phyloP scores from a whole-genome alignment of 2,113 vertebrate genomes.

The Gambusia holbrooki region DNA sequence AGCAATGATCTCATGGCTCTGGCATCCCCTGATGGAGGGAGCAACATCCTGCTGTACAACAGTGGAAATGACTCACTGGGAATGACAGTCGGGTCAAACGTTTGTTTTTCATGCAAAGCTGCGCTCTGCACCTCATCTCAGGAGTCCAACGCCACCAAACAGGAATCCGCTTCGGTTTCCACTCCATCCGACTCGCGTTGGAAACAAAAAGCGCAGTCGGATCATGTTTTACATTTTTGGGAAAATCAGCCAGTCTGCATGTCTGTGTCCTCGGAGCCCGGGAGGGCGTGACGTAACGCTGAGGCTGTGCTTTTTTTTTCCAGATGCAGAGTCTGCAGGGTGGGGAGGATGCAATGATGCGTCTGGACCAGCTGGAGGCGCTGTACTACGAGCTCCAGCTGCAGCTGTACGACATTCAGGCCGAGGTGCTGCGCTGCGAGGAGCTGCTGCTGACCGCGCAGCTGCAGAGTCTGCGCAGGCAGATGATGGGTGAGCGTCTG shows the following conservation, averaged over 20 bases:
- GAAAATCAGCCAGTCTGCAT: neutral
- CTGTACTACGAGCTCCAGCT: conserved; percentile 97
- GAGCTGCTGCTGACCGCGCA: conserved; percentile 93
- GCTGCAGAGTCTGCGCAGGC: conserved; percentile 92
- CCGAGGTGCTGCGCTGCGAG: conserved; percentile 95
- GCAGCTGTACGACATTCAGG: conserved; percentile 96
- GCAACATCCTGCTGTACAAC: conserved; percentile 43
- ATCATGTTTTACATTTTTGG: neutral
- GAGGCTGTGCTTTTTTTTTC: conserved; percentile 4
- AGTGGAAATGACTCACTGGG: conserved; percentile 47
- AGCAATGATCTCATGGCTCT: conserved; percentile 50
- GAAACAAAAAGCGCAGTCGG: conserved; percentile 4
- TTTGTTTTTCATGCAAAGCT: conserved; percentile 9
- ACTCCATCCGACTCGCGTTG: fast-evolving
- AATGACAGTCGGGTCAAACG: conserved; percentile 13
- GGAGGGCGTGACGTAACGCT: neutral
- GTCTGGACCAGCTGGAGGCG: conserved; percentile 92
- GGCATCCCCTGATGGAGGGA: conserved; percentile 42
- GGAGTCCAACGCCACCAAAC: neutral
- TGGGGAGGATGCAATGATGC: conserved; percentile 90
- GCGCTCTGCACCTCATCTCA: neutral
- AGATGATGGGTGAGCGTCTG: conserved; percentile 86
- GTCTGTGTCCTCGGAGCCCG: too few relatives aligned
- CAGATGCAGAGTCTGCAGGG: conserved; percentile 95
- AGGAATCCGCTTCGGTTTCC: neutral